A percentile compares a stretch with the other conserved stretches of the same genome.
Conservation (phyloP, 2,113 vertebrate genomes). For the Ciconia maguari region DNA sequence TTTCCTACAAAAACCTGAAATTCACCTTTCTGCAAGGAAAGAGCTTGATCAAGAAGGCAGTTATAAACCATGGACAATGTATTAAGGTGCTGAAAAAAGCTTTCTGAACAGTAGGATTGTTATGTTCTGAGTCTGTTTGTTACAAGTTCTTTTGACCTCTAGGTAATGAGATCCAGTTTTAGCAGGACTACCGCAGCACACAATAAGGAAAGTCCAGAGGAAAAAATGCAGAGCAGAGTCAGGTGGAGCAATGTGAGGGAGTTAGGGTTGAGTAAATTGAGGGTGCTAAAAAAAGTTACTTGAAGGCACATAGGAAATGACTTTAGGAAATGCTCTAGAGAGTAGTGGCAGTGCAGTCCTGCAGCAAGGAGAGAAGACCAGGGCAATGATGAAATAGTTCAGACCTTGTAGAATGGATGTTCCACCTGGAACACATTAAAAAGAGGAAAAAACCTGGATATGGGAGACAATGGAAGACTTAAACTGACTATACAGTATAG, state of each 20-base stretch:
- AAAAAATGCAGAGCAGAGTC: neutral
- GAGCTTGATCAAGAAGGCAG: neutral
- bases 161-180: neutral
- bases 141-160: neutral
- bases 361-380: neutral
- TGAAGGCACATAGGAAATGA: neutral
- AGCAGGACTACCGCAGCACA: neutral
- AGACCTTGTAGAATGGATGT: neutral
- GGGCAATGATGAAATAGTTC: neutral
- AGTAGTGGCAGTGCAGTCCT: neutral
- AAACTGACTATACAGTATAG: neutral
- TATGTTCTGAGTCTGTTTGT: neutral
- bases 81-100: neutral
- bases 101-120: neutral
- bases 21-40: neutral
- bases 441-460: neutral
- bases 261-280: neutral
- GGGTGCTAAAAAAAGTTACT: neutral
- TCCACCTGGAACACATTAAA: neutral
- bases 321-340: neutral
- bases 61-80: neutral
- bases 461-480: neutral
- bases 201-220: neutral
- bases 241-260: neutral
- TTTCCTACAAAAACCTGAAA: neutral